Evolutionary conservation across 2,797 vertebrate genomes (phyloP), one percentile per base, ranked within the genome.

Genomic region (Setipinna tenuifilis): DNA sequence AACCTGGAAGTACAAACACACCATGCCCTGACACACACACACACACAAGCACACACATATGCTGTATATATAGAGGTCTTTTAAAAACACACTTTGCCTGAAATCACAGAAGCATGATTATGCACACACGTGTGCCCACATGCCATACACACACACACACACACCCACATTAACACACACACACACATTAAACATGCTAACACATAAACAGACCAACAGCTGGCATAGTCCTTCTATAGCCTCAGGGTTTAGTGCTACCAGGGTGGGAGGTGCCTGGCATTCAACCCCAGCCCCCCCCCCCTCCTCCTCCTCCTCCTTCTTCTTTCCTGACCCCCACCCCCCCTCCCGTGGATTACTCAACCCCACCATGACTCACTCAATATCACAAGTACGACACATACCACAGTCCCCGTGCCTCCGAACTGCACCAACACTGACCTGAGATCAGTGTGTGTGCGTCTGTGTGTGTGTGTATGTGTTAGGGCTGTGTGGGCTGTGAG

Each of bases 101-200:
- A 75, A 71, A 75, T 75, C 68, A 75, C 68, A 75, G 68, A 75
- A 31, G 28, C 68, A 75, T 75, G 68, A 75, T 75, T 75, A 35
- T 75, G 68, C 68, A 75, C 68, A 75, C 68, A 75, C 16, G 28
- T 35, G 68, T 71, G 31, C 68, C 28, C 68, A 75, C 68, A 41
- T 31, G 58, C 17, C 23, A 41, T 23, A 35, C 68, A 75, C 65
- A 3, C 23, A 65, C 62, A 68, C n/a, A 28, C 23, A 71, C n/a
- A 65, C 50, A 31, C 23, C 14, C n/a, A 65, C 21, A n/a, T 11
- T n/a, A 25, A 28, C 28, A 31, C 23, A 71, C 50, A 54, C 46
- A 48, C 50, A 54, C n/a, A 65, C 21, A 6, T 23, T 62, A 75
- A 35, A 75, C 68, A 75, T 35, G 14, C 68, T 35, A 75, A 19